These are phyloP conservation scores for Drosophila subquinaria DNA, from an alignment of 2,888 invertebrate genomes.

Conservation along the genomic window DNA sequence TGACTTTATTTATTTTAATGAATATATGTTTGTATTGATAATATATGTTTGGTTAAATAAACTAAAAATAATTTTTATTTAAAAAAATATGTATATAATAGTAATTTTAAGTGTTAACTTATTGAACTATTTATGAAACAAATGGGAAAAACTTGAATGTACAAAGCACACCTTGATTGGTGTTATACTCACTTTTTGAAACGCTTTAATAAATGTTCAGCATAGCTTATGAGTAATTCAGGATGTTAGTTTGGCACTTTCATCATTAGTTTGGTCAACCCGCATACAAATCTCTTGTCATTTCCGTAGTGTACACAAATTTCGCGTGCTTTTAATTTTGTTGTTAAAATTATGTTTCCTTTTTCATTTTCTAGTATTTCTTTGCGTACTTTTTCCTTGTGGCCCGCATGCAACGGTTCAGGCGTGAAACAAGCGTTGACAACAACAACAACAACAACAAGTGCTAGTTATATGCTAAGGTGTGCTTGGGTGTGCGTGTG, in stretches of 20 bases:
- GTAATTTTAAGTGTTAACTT: too few relatives aligned
- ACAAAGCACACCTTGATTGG: too few relatives aligned
- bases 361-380: slow-evolving; percentile 18
- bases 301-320: slow-evolving; percentile 42
- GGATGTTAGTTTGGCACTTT: slow-evolving; percentile 10
- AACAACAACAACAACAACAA: slow-evolving; percentile 44
- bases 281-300: slow-evolving; percentile 38
- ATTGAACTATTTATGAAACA: too few relatives aligned
- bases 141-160: too few relatives aligned
- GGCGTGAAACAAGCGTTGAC: slow-evolving; percentile 65
- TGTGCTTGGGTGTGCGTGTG: slow-evolving; percentile 9
- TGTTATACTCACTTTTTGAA: not conserved
- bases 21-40: too few relatives aligned
- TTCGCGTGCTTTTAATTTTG: slow-evolving; percentile 66
- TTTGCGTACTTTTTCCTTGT: slow-evolving; percentile 26
- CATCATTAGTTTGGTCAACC: slow-evolving; percentile 30
- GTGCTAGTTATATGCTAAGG: slow-evolving; percentile 27
- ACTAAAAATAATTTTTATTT: too few relatives aligned
- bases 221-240: too few relatives aligned
- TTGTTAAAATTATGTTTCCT: slow-evolving; percentile 60
- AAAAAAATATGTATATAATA: too few relatives aligned
- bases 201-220: not conserved
- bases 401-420: slow-evolving; percentile 53
- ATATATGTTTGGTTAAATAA: too few relatives aligned
- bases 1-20: too few relatives aligned